phyloP scores from a whole-genome alignment of 2,888 invertebrate species.

The Lacanobia wlatinum region DNA sequence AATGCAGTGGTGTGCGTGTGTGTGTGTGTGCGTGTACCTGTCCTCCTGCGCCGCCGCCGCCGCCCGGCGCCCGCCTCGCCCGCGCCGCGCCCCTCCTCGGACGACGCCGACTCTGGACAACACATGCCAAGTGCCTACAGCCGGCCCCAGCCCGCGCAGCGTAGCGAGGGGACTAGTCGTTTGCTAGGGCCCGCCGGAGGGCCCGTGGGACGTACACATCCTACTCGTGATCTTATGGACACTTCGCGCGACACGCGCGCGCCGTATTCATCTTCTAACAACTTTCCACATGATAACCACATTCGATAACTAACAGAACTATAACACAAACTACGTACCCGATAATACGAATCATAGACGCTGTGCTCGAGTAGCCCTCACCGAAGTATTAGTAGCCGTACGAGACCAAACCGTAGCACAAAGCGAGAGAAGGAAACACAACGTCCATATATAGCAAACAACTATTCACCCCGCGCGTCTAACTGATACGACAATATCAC shows the following conservation, averaged over 20 bases:
- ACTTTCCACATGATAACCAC: slow-evolving; percentile 6
- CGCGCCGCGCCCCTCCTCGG: slow-evolving; percentile 75
- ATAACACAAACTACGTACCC: slow-evolving; percentile 25
- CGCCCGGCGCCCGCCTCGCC: slow-evolving; percentile 57
- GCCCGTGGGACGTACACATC: too few species aligned
- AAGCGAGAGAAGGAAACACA: slow-evolving; percentile 54
- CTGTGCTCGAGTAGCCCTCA: slow-evolving; percentile 50
- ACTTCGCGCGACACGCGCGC: too few species aligned
- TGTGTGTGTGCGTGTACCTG: slow-evolving; percentile 48
- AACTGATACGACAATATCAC: slow-evolving; percentile 53
- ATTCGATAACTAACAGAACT: slow-evolving; percentile 1
- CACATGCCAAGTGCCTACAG: slow-evolving; percentile 78
- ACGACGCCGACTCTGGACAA: slow-evolving; percentile 89
- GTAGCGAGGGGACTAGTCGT: slow-evolving; percentile 63
- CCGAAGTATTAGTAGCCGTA: slow-evolving; percentile 56
- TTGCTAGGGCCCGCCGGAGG: slow-evolving; percentile 57
- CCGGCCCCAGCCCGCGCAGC: too few species aligned
- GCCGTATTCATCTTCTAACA: background rate
- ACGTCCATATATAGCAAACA: slow-evolving; percentile 75
- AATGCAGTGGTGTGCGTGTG: background rate
- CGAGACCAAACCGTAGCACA: slow-evolving; percentile 50
- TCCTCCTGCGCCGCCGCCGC: slow-evolving; percentile 78
- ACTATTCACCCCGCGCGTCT: slow-evolving; percentile 69
- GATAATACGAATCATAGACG: slow-evolving; percentile 10
- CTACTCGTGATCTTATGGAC: slow-evolving; percentile 6